Percentiles rank a stretch among this genome's conserved stretches.
These are phyloP conservation scores for Oreotrochilus melanogaster DNA, from an alignment of 2,113 vertebrate species.

Conservation along the genomic window DNA sequence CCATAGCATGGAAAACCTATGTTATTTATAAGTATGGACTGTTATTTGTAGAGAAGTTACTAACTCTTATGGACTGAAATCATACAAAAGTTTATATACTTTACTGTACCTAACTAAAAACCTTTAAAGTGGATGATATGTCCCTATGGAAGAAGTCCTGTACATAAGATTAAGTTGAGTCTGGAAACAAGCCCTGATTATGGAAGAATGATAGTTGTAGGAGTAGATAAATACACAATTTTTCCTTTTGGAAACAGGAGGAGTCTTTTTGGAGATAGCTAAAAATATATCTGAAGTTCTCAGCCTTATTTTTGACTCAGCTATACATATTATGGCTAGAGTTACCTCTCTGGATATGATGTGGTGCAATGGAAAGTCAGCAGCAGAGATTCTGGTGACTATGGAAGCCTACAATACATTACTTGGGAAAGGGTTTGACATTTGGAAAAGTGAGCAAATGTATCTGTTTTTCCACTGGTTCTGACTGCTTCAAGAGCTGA, in stretches of 20 bases:
- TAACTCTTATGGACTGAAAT: not conserved
- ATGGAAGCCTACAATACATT: not conserved
- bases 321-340: rapidly evolving
- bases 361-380: not conserved
- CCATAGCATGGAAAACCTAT: not conserved
- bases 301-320: not conserved
- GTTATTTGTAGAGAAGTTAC: not conserved
- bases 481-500: not conserved
- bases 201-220: not conserved
- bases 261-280: not conserved
- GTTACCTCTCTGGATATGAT: not conserved
- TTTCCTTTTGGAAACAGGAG: not conserved
- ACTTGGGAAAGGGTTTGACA: not conserved
- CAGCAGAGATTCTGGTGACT: not conserved
- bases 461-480: not conserved
- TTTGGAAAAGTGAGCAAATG: not conserved
- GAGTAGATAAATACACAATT: not conserved
- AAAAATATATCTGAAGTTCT: not conserved
- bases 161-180: not conserved
- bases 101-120: not conserved
- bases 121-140: not conserved
- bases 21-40: not conserved
- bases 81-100: not conserved
- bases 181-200: not conserved
- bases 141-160: rapidly evolving